A percentile compares a stretch with the other conserved stretches of the same genome.
Conservation (phyloP, 1,140 invertebrate genomes). For the Caenorhabditis brenneri region DNA sequence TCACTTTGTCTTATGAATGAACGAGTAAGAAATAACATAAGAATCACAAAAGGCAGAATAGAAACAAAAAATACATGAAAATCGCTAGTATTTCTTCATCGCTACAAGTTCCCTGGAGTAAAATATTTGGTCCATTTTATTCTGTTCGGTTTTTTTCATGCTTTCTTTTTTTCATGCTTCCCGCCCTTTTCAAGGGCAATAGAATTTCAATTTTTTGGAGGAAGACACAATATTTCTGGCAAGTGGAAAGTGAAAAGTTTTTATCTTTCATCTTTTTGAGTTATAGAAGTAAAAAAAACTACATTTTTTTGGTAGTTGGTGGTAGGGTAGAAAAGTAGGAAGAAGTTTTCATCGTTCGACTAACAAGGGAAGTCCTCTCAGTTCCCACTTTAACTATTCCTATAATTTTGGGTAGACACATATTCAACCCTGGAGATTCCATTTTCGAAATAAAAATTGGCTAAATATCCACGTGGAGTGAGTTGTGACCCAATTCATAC, state of each 20-base stretch:
- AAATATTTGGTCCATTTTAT: constrained; percentile 11
- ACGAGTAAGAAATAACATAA: not conserved
- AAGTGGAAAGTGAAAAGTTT: not conserved
- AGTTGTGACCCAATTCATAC: too few relatives aligned
- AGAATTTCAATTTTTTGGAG: not conserved
- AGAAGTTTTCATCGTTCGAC: too few relatives aligned
- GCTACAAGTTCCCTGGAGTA: constrained; percentile 2
- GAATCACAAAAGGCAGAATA: not conserved
- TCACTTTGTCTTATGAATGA: not conserved
- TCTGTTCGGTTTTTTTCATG: not conserved
- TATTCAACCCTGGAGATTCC: too few relatives aligned
- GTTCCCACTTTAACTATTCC: too few relatives aligned
- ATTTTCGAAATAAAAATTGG: too few relatives aligned
- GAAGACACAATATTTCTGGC: not conserved
- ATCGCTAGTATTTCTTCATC: not conserved
- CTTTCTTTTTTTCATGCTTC: not conserved
- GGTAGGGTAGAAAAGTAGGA: too few relatives aligned
- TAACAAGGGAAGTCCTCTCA: too few relatives aligned
- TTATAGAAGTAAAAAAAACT: too few relatives aligned
- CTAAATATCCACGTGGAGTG: too few relatives aligned
- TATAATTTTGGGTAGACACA: too few relatives aligned
- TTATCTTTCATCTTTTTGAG: constrained; percentile 3
- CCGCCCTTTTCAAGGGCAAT: not conserved
- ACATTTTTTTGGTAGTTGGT: too few relatives aligned
- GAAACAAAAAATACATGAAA: constrained; percentile 7